These are phyloP conservation scores for Turritopsis rubra DNA, from an alignment of 30 jellyfish, hydroid and myxozoan genomes.

Conservation along the genomic window DNA sequence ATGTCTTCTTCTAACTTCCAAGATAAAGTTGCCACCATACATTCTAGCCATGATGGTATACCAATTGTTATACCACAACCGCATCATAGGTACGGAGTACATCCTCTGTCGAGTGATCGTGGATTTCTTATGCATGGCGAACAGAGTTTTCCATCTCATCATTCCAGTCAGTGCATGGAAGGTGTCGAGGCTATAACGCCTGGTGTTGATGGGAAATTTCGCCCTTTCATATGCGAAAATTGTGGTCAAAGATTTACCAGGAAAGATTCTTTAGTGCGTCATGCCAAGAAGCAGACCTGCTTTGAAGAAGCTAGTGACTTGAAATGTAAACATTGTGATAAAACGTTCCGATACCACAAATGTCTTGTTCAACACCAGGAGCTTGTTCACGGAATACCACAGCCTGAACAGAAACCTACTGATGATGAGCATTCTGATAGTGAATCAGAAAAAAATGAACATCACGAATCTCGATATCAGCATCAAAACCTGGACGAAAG, in stretches of 20 bases:
- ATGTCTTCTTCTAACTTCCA: neutral
- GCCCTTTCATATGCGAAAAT: conserved; percentile 39
- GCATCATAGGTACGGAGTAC: neutral
- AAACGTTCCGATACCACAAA: conserved; percentile 36
- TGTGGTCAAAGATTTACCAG: conserved; percentile 42
- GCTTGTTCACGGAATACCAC: conserved; percentile 30
- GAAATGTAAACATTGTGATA: conserved; percentile 35
- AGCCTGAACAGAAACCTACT: neutral
- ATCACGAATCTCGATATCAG: neutral
- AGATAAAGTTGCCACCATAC: neutral
- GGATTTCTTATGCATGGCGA: neutral
- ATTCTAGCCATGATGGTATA: neutral
- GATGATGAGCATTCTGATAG: conserved; percentile 21
- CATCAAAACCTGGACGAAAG: conserved; percentile 13
- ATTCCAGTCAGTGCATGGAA: neutral
- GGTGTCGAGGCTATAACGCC: conserved; percentile 31
- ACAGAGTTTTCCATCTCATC: neutral
- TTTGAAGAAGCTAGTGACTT: conserved; percentile 34
- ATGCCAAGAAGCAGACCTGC: conserved; percentile 39
- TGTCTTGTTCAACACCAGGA: conserved; percentile 39
- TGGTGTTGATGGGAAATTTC: conserved; percentile 41
- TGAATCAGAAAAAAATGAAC: conserved; percentile 36
- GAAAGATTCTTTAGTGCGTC: conserved; percentile 39
- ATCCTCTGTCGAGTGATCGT: neutral
- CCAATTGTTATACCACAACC: neutral